Evolutionary conservation across 2,113 vertebrate genomes (phyloP).

Genomic region (Sinosuthora webbiana): DNA sequence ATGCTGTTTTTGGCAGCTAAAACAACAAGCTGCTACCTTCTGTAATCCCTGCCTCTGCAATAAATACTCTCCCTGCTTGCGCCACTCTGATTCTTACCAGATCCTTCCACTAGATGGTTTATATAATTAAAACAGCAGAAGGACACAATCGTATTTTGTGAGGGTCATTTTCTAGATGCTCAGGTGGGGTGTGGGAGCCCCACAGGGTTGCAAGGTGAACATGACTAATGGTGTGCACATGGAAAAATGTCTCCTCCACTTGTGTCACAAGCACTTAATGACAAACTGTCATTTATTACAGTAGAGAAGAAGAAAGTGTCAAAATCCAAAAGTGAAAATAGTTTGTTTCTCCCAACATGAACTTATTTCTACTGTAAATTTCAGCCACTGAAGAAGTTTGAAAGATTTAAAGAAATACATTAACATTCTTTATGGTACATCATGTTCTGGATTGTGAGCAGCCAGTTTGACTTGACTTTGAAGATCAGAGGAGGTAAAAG

Average conservation of each 20-base stretch:
- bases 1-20: neutral
- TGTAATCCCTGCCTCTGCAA: neutral
- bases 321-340: neutral
- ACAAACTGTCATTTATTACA: neutral
- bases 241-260: neutral
- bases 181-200: neutral
- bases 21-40: neutral
- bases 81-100: neutral
- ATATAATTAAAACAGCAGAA: neutral
- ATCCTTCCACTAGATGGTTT: neutral
- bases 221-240: neutral
- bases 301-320: neutral
- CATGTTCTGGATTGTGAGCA: neutral
- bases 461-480: neutral
- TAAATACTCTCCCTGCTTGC: neutral
- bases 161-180: neutral
- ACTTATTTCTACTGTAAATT: neutral
- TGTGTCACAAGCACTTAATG: neutral
- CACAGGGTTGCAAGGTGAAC: neutral
- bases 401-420: neutral
- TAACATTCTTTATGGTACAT: neutral
- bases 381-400: neutral
- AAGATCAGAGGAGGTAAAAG: neutral
- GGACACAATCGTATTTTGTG: neutral
- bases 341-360: neutral